phyloP scores from a whole-genome alignment of 2,797 vertebrate genomes.

The Periparus ater region DNA sequence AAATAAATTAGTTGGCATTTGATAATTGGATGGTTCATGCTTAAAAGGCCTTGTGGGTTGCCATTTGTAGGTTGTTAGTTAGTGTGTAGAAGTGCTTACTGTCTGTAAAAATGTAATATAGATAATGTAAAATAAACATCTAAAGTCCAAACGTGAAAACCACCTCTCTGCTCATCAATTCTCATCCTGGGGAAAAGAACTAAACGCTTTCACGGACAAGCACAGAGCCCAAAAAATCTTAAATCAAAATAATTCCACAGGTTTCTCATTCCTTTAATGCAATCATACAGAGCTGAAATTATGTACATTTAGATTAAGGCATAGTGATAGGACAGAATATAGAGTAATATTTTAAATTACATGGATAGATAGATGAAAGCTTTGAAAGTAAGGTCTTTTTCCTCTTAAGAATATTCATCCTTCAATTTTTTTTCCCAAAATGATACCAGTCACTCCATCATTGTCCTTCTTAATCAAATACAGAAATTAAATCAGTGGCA shows the following conservation, averaged over 20 bases:
- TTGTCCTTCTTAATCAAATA: slow-evolving; percentile 43
- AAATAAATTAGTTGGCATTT: too few relatives aligned
- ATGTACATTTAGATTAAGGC: neutral
- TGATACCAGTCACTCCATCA: neutral
- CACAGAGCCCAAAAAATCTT: neutral
- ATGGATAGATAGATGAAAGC: neutral
- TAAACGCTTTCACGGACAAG: neutral
- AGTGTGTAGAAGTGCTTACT: too few relatives aligned
- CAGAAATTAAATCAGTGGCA: slow-evolving; percentile 38
- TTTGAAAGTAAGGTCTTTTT: neutral
- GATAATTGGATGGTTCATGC: too few relatives aligned
- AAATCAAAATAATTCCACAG: neutral
- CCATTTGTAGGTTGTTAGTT: too few relatives aligned
- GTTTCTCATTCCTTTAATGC: neutral
- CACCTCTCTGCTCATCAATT: too few relatives aligned
- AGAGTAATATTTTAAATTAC: neutral
- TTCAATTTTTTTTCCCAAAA: neutral
- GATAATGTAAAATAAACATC: too few relatives aligned
- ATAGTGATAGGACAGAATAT: neutral
- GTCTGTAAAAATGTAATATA: too few relatives aligned
- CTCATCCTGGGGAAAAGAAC: too few relatives aligned
- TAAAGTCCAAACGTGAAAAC: too few relatives aligned
- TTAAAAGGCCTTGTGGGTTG: too few relatives aligned
- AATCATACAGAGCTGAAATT: neutral
- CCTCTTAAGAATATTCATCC: neutral